Evolutionary conservation across 2,888 invertebrate genomes (phyloP).

Genomic region (Ochropleura plecta): DNA sequence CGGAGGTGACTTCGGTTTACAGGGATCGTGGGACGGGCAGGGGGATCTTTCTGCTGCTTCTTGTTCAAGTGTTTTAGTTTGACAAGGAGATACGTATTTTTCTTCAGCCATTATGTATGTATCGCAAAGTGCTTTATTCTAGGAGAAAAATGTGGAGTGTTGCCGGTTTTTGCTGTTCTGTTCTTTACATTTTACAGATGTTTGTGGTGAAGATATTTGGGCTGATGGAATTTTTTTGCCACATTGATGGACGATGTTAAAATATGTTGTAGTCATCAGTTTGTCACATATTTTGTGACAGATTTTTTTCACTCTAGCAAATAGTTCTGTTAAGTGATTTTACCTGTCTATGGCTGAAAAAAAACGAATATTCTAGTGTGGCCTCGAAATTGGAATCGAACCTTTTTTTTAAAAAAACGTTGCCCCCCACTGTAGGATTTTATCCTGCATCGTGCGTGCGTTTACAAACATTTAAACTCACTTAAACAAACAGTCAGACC

Average conservation of each 20-base stretch:
- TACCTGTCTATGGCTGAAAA: background rate
- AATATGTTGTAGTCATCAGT: background rate
- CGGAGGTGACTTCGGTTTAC: background rate
- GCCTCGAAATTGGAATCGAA: too few relatives aligned
- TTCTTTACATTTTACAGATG: background rate
- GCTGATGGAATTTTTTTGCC: background rate
- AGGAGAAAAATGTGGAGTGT: too few relatives aligned
- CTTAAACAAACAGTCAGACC: too few relatives aligned
- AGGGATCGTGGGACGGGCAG: background rate
- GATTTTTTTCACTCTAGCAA: background rate
- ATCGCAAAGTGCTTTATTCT: background rate
- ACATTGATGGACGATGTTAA: too few relatives aligned
- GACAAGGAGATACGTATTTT: background rate
- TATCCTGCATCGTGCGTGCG: too few relatives aligned
- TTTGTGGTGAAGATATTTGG: background rate
- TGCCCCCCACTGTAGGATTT: too few relatives aligned
- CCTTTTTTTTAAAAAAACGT: too few relatives aligned
- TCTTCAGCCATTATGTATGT: background rate
- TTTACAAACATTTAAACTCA: too few relatives aligned
- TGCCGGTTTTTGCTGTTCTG: background rate
- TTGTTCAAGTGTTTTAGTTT: background rate
- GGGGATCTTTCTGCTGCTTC: background rate
- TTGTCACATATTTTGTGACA: conserved; percentile 8
- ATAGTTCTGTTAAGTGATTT: background rate
- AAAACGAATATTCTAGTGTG: too few relatives aligned